Evolutionary conservation across 2,113 vertebrate species (phyloP).

Genomic region (Miniopterus natalensis): DNA sequence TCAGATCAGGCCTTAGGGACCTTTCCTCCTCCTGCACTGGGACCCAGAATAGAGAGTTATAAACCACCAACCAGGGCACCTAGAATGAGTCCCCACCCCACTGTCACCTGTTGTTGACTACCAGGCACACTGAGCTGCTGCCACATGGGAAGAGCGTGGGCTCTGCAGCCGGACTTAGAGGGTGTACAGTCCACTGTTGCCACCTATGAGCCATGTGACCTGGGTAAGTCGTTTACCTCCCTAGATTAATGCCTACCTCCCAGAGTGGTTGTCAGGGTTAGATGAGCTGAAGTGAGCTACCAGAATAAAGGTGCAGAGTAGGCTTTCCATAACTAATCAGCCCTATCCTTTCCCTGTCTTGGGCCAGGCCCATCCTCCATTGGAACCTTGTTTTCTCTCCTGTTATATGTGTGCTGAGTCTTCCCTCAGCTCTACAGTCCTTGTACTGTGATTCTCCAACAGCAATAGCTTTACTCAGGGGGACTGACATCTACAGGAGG

Average conservation of each 20-base stretch:
- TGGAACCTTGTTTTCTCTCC: not conserved
- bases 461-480: not conserved
- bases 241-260: not conserved
- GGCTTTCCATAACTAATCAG: not conserved
- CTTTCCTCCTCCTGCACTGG: not conserved
- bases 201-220: not conserved
- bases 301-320: not conserved
- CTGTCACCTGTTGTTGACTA: not conserved
- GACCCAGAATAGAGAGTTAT: not conserved
- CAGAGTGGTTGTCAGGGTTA: not conserved
- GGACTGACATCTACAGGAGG: not conserved
- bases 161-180: not conserved
- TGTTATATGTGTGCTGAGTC: not conserved
- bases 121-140: not conserved
- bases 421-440: not conserved
- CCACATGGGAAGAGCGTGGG: not conserved
- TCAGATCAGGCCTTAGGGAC: not conserved
- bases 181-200: fast-evolving
- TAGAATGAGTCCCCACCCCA: not conserved
- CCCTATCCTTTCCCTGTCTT: not conserved
- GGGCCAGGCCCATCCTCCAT: not conserved
- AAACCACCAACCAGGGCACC: not conserved
- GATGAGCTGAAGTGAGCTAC: not conserved
- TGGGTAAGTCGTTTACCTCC: not conserved
- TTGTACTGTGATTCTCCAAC: not conserved